Evolutionary conservation across 1,140 invertebrate genomes (phyloP), one percentile per base, ranked within the genome.

Genomic region (Mesaphorura yosii): DNA sequence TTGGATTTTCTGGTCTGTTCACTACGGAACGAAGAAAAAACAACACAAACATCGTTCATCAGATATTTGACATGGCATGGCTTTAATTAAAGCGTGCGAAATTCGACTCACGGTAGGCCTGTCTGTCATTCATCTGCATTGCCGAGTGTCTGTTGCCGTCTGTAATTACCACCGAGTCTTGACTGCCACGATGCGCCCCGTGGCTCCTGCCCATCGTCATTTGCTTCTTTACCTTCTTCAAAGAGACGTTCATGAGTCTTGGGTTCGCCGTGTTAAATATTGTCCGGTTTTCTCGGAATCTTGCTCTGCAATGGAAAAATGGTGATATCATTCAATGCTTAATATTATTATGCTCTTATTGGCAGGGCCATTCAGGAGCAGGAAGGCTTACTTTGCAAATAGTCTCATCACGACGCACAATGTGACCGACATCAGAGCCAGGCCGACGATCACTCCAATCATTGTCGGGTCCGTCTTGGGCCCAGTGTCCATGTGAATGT

Each of bases 191-290:
- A n/a, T 34, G 10, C n/a, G n/a, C n/a, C n/a, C 57, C 53, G 28
- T 22, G 50, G 34, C 51, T 51, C 34, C 51, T 58, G 14, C 61
- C 61, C 23, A 57, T 49, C 10, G 59, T 48, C 12, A 63, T 37
- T 44, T 55, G 51, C 49, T 63, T 63, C 50, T 55, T 58, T 49
- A 57, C 61, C 53, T 63, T 63, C 38, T 59, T 45, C 47, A 64
- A 52, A 23, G 64, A 64, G 26, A 62, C 57, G 48, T 60, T 60
- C 58, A 60, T 60, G 20, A 60, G 40, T 23, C 58, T 53, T 28
- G 88, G 86, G 67, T 91, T 91, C n/a, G 88, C 88, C 26, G 88
- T 91, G 67, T 92, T 92, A 74, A 92, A 91, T 64, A 92, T 91
- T 19, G 86, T 88, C 2, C 88, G 76, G 69, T 89, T 91, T 65